Evolutionary conservation across 2,888 invertebrate species (phyloP).

Genomic region (Congeria kusceri): DNA sequence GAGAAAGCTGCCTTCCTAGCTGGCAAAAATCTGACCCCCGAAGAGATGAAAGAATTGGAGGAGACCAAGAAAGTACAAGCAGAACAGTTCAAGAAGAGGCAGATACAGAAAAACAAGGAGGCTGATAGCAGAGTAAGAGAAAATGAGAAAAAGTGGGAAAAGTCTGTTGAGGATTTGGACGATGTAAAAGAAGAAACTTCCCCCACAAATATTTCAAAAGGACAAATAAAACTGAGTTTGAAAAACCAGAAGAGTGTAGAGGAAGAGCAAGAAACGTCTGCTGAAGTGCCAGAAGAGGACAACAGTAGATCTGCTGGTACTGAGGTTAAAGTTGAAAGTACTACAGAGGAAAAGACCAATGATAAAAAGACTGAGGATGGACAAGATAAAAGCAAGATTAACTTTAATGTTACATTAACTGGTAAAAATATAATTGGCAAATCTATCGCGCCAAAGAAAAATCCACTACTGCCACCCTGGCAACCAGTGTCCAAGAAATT

Average conservation of each 20-base stretch:
- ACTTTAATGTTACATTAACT: conserved; percentile 42
- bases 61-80: conserved; percentile 27
- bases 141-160: conserved; percentile 46
- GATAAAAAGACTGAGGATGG: conserved; percentile 31
- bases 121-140: conserved; percentile 36
- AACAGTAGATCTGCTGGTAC: conserved; percentile 7
- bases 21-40: conserved; percentile 32
- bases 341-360: conserved; percentile 21
- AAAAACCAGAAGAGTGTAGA: conserved; percentile 27
- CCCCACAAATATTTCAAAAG: conserved; percentile 13
- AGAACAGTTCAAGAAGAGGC: conserved; percentile 12
- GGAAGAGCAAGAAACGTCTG: conserved; percentile 23
- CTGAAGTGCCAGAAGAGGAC: conserved; percentile 35
- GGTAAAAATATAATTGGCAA: conserved; percentile 37
- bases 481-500: conserved; percentile 64
- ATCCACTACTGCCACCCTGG: conserved; percentile 68
- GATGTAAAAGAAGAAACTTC: conserved; percentile 10
- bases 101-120: conserved; percentile 35
- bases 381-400: conserved; percentile 46
- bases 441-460: conserved; percentile 50
- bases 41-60: conserved; percentile 12
- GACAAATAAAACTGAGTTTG: conserved; percentile 43
- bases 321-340: conserved; percentile 6
- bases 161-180: conserved; percentile 43
- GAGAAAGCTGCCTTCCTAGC: conserved; percentile 78